These are phyloP conservation scores for Branchipolynoe longqiensis DNA, from an alignment of 2,888 invertebrate species.

Conservation along the genomic window DNA sequence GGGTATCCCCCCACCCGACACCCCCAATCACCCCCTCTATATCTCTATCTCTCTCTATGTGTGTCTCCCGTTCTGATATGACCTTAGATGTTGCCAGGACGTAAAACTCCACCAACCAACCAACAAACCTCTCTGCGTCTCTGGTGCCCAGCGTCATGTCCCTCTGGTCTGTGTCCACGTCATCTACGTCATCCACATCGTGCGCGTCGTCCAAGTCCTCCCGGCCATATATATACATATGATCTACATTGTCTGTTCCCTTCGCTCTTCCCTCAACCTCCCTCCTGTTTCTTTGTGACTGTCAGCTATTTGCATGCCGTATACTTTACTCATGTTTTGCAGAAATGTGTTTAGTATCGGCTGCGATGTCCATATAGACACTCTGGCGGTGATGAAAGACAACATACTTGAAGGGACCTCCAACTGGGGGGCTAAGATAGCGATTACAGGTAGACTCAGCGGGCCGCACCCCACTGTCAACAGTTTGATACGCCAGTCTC, in stretches of 20 bases:
- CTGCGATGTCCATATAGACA: constrained; percentile 96
- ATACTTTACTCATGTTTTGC: constrained; percentile 80
- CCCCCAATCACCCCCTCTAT: no score
- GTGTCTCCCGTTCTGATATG: no score
- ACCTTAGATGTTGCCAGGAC: no score
- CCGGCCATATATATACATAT: no score
- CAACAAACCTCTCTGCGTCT: no score
- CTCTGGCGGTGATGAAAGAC: constrained; percentile 98
- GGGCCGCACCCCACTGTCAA: not conserved
- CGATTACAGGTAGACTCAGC: constrained; percentile 94
- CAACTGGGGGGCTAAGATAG: constrained; percentile 99
- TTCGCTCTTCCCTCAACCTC: not conserved
- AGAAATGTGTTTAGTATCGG: constrained; percentile 98
- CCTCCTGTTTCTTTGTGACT: constrained; percentile 24
- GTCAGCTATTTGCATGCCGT: constrained; percentile 84
- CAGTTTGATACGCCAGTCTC: constrained; percentile 7
- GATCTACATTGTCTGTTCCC: not conserved
- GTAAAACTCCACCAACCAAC: no score
- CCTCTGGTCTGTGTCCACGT: not conserved
- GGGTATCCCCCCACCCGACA: no score
- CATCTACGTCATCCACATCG: not conserved
- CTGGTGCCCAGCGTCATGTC: constrained; percentile 21
- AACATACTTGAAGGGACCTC: constrained; percentile 98
- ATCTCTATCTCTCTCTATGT: no score
- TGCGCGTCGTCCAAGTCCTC: no score